A percentile compares a stretch with the other conserved stretches of the same genome.
Conservation (phyloP, 2,797 vertebrate species). For the Myripristis jacobus region DNA sequence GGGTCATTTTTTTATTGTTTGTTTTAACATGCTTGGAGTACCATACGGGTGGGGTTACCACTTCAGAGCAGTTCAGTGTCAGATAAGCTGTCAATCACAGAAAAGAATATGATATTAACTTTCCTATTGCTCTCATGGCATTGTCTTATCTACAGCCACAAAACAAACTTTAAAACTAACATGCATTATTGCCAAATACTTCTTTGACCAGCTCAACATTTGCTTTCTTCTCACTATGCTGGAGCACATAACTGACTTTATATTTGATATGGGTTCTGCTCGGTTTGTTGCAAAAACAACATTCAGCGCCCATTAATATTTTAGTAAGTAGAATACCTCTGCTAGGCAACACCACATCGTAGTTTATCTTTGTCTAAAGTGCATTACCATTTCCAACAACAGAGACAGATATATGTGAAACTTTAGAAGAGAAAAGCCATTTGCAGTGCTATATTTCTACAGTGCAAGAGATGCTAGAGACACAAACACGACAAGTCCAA, state of each 20-base stretch:
- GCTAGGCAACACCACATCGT: background rate
- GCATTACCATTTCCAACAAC: background rate
- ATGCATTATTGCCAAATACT: too few species aligned
- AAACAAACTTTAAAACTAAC: too few species aligned
- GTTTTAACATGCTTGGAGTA: background rate
- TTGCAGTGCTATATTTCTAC: background rate
- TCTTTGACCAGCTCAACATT: too few species aligned
- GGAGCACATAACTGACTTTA: background rate
- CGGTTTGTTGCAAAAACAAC: background rate
- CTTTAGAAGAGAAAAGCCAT: background rate
- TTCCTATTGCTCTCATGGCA: background rate
- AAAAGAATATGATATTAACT: background rate
- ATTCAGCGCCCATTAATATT: background rate
- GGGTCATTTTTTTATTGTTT: background rate
- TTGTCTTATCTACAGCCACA: too few species aligned
- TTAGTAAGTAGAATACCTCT: background rate
- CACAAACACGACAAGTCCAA: conserved; percentile 5
- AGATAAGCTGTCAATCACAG: background rate
- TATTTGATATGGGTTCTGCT: background rate
- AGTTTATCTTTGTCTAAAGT: background rate
- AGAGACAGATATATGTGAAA: background rate
- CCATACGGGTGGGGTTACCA: background rate
- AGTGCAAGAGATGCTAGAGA: background rate
- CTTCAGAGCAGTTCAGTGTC: background rate
- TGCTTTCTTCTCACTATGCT: too few species aligned